Base-by-base conservation (phyloP, 2,797 vertebrate species). In the Delichon dasypus region DNA sequence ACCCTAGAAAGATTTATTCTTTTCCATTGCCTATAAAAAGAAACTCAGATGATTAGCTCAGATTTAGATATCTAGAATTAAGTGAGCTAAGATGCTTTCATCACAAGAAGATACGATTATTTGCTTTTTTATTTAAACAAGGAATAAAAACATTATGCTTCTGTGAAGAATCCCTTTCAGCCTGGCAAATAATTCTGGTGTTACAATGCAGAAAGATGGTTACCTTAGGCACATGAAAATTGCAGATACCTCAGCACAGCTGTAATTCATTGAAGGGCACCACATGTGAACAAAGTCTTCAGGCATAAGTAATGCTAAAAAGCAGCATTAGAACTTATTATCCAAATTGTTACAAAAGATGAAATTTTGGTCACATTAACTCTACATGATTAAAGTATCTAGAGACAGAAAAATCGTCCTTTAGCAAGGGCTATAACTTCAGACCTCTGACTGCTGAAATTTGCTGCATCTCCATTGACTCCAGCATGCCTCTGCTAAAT, bases 1-100 rank as follows among this genome's bases (percentile, higher is more conserved):
- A 87, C 50, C 57, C 74, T 93, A 80, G 75, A 95, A 95, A 93
- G 81, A 87, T 87, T 92, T 88, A 57, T 93, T 92, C 75, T 29
- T 89, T 89, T 77, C 53, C 25, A 57, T 71, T n/a, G 19, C 26
- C 89, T 94, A 85, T 86, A 89, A 95, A 93, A 94, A 89, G 75
- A 36, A 93, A 73, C 53, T 30, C 45, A 87, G 48, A 79, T 87
- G 40, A 79, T 93, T 93, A 90, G 67, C 32, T 87, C 51, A 81
- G 44, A 50, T 79, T 92, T 70, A 77, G 57, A 53, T 57, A 88
- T 50, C 60, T 60, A 67, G 81, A 95, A 90, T 74, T 87, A 87
- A 90, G 72, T 38, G 29, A 91, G 38, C 11, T 82, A 76, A 85
- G 40, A 70, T 80, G 12, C 26, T 89, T 76, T 92, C 58, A 70